These are phyloP conservation scores for Epizoanthus stellaris DNA, from an alignment of 92 coral and sea anemone genomes.

Conservation along the genomic window DNA sequence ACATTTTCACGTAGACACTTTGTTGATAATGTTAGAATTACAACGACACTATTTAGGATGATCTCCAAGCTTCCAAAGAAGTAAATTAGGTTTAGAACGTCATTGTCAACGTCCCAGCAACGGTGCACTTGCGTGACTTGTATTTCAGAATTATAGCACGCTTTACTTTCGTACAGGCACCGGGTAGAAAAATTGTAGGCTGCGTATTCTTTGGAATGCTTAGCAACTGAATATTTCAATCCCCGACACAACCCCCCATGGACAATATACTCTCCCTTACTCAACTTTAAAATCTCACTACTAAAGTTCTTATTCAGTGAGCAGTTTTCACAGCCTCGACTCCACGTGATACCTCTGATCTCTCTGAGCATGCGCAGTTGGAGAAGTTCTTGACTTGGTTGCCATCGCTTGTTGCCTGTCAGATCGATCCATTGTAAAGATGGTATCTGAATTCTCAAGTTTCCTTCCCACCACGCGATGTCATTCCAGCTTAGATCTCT, in stretches of 20 bases:
- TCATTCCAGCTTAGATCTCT: constrained; percentile 52
- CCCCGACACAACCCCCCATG: constrained; percentile 41
- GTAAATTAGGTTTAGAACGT: constrained; percentile 20
- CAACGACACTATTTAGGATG: constrained; percentile 14
- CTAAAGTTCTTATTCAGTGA: constrained; percentile 56
- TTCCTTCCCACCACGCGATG: constrained; percentile 61
- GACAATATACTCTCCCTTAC: not conserved
- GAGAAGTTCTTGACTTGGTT: constrained; percentile 53
- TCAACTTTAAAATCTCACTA: not conserved
- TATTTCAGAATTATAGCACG: constrained; percentile 24
- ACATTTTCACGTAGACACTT: constrained; percentile 25
- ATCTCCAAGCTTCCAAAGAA: constrained; percentile 25
- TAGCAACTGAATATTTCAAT: constrained; percentile 11
- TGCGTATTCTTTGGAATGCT: not conserved
- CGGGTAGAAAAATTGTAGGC: constrained; percentile 9
- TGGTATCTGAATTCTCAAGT: constrained; percentile 52
- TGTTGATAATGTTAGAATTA: constrained; percentile 1
- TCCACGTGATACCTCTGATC: constrained; percentile 75
- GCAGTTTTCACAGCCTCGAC: constrained; percentile 55
- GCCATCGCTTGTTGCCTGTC: constrained; percentile 43
- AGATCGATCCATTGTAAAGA: constrained; percentile 55
- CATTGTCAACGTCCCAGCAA: constrained; percentile 41
- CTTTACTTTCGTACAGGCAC: not conserved
- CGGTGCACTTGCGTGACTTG: constrained; percentile 20
- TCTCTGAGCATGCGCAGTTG: constrained; percentile 46